Evolutionary conservation across 2,797 vertebrate genomes (phyloP), one percentile per base, ranked within the genome.

Genomic region (Sebastiscus albofasciatus): DNA sequence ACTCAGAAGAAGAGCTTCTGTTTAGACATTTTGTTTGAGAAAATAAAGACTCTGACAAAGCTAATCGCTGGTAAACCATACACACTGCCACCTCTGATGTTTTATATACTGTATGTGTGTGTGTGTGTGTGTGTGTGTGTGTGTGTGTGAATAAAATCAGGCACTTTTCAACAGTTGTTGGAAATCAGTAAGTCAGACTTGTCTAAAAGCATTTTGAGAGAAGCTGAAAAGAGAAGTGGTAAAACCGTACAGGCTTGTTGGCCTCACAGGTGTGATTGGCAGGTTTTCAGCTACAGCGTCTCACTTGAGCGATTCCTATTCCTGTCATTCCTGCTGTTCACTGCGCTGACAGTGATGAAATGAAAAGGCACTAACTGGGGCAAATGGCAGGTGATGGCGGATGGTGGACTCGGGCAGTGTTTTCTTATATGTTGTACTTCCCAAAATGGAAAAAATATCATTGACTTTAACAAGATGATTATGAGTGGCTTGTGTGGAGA

Each of bases 201-300:
- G 61, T 82, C 75, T 77, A 8, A 72, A 52, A 87, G 70, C 75
- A 60, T 75, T 82, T 71, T 49, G 72, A 87, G 62, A n/a, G 29
- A 58, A 66, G 62, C 72, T 69, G 72, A 71, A 62, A 58, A 29
- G 52, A 69, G 54, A 79, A 70, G 80, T 34, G 69, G 59, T 70
- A 20, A 72, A 14, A 86, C 73, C 36, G 70, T 49, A 29, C 75
- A 59, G 70, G 59, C 84, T 75, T 56, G 22, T 46, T 65, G 79
- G 80, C 42, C 72, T 80, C 58, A 49, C 75, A 81, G 74, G 64
- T 80, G 76, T 88, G 90, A 94, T 73, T 89, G 89, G 85, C 86
- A 91, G 86, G 71, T 88, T 90, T 90, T 72, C 83, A 86, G 83
- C 86, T 79, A n/a, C 65, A 14, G 81, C 77, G 83, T 81, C 80